Evolutionary conservation across 1,140 invertebrate species (phyloP).

Genomic region (Lineus longissimus): DNA sequence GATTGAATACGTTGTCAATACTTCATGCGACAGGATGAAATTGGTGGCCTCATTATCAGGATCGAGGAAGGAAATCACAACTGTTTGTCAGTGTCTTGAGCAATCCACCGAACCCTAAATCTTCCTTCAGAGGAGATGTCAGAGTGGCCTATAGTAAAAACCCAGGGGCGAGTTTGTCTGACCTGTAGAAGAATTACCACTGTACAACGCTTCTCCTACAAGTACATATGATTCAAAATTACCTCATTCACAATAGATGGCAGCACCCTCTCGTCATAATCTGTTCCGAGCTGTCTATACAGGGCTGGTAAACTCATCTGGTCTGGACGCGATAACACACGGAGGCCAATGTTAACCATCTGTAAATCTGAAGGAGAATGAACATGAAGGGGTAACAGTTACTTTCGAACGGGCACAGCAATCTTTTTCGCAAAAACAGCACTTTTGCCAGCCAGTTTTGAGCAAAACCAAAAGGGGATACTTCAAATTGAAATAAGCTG

Average conservation of each 20-base stretch:
- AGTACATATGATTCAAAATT: conserved; percentile 1
- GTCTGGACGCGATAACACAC: conserved; percentile 93
- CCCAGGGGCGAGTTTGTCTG: no score
- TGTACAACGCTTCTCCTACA: neutral
- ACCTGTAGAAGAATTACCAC: no score
- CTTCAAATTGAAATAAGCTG: no score
- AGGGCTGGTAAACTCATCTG: conserved; percentile 73
- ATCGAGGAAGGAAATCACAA: neutral
- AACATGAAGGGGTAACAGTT: no score
- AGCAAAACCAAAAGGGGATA: no score
- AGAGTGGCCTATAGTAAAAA: no score
- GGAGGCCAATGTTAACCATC: conserved; percentile 97
- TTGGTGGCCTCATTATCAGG: neutral
- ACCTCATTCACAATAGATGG: conserved; percentile 99
- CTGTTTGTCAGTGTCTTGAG: neutral
- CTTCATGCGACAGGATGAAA: conserved; percentile 45
- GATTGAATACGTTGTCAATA: conserved; percentile 87
- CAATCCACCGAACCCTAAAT: neutral
- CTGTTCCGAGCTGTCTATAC: conserved; percentile 75
- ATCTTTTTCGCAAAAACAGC: no score
- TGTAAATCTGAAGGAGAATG: conserved; percentile 73
- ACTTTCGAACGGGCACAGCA: no score
- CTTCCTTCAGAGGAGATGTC: no score
- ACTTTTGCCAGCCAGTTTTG: no score
- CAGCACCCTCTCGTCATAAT: conserved; percentile 67